Base-by-base conservation (phyloP, 2,113 vertebrate genomes). In the Grantiella picta region DNA sequence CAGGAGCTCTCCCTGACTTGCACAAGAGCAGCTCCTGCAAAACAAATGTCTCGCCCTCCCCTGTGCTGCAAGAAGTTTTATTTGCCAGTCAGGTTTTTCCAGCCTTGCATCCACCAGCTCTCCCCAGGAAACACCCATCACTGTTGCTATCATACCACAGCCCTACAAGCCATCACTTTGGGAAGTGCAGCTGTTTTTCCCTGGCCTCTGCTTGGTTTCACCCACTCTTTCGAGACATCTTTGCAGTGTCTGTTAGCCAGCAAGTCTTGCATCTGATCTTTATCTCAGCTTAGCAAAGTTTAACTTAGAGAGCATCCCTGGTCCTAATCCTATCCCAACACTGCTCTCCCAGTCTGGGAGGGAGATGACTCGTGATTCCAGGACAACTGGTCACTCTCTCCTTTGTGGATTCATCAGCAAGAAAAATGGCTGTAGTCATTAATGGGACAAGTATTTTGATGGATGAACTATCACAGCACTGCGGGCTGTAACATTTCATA, bases 201-300 rank as follows among this genome's bases (percentile, higher is more conserved):
- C 95, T 88, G 79, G 45, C 78, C 63, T 61, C 86, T 76, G 57
- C 89, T 78, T 57, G 45, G 71, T 72, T 92, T 64, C 72, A 80
- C 29, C 8, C 18, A 36, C 57, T 96, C 92, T 91, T 93, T 81
- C 87, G 52, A 78, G 88, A 77, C 63, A 90, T 79, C 70, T 94
- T 29, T 31, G 66, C 80, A 66, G 76, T 29, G 71, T 80, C 77
- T 72, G 44, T 47, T 91, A 93, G 45, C 31, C 52, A 40, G 83
- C 61, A 91, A 47, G 7, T 83, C 64, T 86, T 5, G 1, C 36
- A 57, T 23, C 31, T 17, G 9, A 63, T 85, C 87, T 87, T 91
- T 77, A 79, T 56, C 80, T 91, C 29, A 63, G 71, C 88, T 75
- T 78, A 23, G 8, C 66, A 36, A 21, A 79, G 36, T 49, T 76